Base-by-base conservation (phyloP, 1,140 invertebrate genomes). In the Leptopilina boulardi region DNA sequence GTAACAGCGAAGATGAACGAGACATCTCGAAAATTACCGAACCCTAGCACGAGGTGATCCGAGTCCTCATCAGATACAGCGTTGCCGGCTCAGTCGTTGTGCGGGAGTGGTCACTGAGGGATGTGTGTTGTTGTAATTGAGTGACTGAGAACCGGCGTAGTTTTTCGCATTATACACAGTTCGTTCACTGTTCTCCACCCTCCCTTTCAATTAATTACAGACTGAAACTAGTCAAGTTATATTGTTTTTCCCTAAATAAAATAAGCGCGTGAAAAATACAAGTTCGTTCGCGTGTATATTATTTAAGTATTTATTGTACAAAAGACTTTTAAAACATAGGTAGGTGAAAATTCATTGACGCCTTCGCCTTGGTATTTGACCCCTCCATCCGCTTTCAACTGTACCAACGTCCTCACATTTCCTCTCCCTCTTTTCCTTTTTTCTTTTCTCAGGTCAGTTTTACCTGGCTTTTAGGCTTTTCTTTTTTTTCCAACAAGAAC, bases 31-130 rank as follows among this genome's bases (percentile, higher is more conserved):
- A 54, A 19, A 38, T 26, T 66, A n/a, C 76, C 83, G 85, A 86
- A 76, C 76, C 82, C 82, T 79, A 79, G 84, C 83, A 82, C 84
- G 85, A 86, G 78, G 56, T 77, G 72, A 75, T n/a, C 85, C 88
- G 89, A 86, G 76, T 77, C 77, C 80, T 81, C 83, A 84, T 77
- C 85, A 79, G 59, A 30, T 66, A 83, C 89, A 86, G 84, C 87
- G 89, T 87, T 87, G 87, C 85, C 86, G 87, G 87, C 85, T 89
- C 90, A 90, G 90, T 90, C 88, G 88, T 83, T 86, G 89, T 86
- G 89, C 90, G 89, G 90, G 90, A 91, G 90, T 90, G 89, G 90
- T 90, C 89, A 86, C 73, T 75, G 87, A 88, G 88, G 87, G 86
- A 91, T 90, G 89, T 89, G 83, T 84, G 84, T 80, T 84, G 85